Evolutionary conservation across 2,113 vertebrate species (phyloP).

Genomic region (Polypterus bichir): DNA sequence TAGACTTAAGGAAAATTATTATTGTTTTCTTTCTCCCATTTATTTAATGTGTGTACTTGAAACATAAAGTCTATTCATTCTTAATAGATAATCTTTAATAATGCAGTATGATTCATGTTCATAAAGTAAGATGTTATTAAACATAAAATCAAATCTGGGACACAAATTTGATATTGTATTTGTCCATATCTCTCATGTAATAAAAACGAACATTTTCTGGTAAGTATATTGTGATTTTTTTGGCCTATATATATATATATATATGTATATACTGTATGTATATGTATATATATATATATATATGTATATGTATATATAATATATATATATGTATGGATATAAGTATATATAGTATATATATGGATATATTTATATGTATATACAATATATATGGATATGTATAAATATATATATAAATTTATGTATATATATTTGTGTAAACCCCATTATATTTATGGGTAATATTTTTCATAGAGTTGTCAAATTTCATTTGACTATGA

Average conservation of each 20-base stretch:
- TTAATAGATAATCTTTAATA: neutral
- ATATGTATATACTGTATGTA: conserved; percentile 40
- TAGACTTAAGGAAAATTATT: too few species aligned
- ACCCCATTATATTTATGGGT: conserved; percentile 59
- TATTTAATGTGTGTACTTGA: too few species aligned
- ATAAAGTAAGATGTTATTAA: neutral
- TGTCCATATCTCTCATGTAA: conserved; percentile 68
- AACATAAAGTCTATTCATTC: too few species aligned
- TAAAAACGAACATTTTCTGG: conserved; percentile 61
- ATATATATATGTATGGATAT: conserved; percentile 25
- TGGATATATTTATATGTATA: conserved; percentile 21
- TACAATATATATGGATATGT: conserved; percentile 49
- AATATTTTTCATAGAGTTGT: conserved; percentile 73
- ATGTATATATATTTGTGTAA: conserved; percentile 28
- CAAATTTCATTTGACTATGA: conserved; percentile 44
- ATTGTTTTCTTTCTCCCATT: too few species aligned
- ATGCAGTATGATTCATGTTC: neutral
- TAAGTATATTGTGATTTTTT: conserved; percentile 58
- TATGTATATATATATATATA: conserved; percentile 43
- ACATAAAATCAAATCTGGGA: conserved; percentile 31
- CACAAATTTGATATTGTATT: conserved; percentile 65
- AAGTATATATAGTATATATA: conserved; percentile 28
- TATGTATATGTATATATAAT: conserved; percentile 40
- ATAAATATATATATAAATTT: conserved; percentile 22
- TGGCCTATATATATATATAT: conserved; percentile 1